Base-by-base conservation (phyloP, 2,797 vertebrate genomes). In the Triplophysa yarkandensis region DNA sequence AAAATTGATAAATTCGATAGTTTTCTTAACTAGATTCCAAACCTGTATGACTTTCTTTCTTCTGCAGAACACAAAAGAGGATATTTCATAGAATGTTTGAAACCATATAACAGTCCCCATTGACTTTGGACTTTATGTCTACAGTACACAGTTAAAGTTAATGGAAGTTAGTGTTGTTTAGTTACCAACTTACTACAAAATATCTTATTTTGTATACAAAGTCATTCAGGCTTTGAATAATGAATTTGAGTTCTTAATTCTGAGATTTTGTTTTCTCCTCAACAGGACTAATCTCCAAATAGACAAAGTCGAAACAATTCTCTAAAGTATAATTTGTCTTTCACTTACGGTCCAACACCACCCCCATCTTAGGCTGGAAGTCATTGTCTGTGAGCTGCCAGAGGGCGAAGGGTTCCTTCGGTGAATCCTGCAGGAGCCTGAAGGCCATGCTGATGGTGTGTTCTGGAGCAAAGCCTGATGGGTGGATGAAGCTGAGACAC, bases 351-450 rank as follows among this genome's bases (percentile, higher is more conserved):
- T 98, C 92, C 28, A 98, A 87, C 69, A 95, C 92, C 11, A 98
- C 83, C 1, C 96, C 95, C 73, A 96, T 93, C 66, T 94, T 89
- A 0, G 97, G 96, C 89, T 95, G 94, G 87, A 95, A 95, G 84
- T 97, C 94, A 57, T 92, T 90, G 0, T 96, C 92, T 0, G 91
- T 95, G 83, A 98, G 86, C 84, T 98, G 97, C 97, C 96, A 98
- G 25, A 98, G 87, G 0, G 94, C 92, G 0, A 98, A 98, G 39
- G 94, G 89, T 77, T 98, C 95, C 8, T 84, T 90, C 21, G 95
- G 92, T 0, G 93, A 93, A 4, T 95, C 92, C 0, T 93, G 95
- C 60, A 97, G 86, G 11, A 98, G 62, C 25, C 95, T 94, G 84
- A 96, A 90, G 2, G 94, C 85, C 44, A 95, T 83, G 83, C 87